These are phyloP conservation scores for Menidia menidia DNA, from an alignment of 2,797 vertebrate genomes.

Conservation along the genomic window DNA sequence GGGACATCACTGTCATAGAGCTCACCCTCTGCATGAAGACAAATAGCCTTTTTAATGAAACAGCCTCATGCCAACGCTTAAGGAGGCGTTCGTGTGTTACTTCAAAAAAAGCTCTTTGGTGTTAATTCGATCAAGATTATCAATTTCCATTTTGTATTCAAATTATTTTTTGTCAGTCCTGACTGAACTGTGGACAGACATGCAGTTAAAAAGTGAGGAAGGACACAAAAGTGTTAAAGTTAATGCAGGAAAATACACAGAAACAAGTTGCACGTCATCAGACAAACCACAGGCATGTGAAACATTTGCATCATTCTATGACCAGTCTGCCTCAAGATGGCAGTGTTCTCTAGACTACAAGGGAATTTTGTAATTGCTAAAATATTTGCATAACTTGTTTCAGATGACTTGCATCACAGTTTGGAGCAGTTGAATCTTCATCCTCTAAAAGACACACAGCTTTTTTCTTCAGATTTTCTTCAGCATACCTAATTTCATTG, in stretches of 20 bases:
- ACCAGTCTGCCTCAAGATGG: conserved; percentile 7
- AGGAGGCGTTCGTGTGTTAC: not conserved
- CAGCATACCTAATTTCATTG: not conserved
- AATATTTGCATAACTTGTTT: not conserved
- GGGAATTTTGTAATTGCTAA: not conserved
- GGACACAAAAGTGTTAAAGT: conserved; percentile 20
- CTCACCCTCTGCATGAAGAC: not conserved
- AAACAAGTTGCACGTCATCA: conserved; percentile 13
- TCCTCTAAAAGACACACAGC: not conserved
- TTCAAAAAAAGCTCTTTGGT: conserved; percentile 18
- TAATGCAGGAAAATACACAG: conserved; percentile 14
- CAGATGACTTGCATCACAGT: not conserved
- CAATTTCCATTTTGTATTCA: conserved; percentile 17
- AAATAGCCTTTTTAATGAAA: conserved; percentile 16
- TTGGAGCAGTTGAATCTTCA: not conserved
- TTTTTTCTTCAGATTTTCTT: not conserved
- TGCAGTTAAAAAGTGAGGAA: conserved; percentile 8
- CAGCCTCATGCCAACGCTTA: not conserved
- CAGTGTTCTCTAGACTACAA: conserved; percentile 2
- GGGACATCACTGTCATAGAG: not conserved
- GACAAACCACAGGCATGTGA: conserved; percentile 28
- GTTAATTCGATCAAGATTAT: conserved; percentile 2
- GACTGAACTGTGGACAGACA: conserved; percentile 50
- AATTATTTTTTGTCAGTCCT: conserved; percentile 33
- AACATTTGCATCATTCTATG: conserved; percentile 24